phyloP scores from a whole-genome alignment of 2,888 invertebrate species.

The Scaptomyza flava region DNA sequence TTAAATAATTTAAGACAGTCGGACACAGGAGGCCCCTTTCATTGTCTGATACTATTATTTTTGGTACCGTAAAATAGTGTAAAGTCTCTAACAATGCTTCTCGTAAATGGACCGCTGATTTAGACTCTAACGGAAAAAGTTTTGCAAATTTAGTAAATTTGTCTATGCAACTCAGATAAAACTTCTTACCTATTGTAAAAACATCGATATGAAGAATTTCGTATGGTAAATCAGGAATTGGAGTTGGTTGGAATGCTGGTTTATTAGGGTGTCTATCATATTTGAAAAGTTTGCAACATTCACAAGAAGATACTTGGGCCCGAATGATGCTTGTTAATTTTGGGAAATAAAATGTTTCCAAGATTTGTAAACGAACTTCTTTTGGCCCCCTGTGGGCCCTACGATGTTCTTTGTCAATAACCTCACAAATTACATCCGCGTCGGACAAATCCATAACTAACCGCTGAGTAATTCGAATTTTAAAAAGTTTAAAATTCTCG shows the following conservation, averaged over 20 bases:
- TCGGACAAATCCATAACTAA: constrained; percentile 4
- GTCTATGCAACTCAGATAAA: too few species aligned
- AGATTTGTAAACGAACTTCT: too few species aligned
- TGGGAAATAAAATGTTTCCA: constrained; percentile 15
- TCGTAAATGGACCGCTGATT: neutral
- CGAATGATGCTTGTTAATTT: constrained; percentile 5
- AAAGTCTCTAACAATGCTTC: constrained; percentile 3
- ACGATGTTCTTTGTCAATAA: neutral
- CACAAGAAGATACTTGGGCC: constrained; percentile 3
- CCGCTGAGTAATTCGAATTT: constrained; percentile 7
- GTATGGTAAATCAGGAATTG: too few species aligned
- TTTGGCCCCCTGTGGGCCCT: neutral
- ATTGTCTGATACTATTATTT: neutral
- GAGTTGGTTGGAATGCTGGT: too few species aligned
- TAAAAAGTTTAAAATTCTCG: neutral
- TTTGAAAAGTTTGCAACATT: neutral
- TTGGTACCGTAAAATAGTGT: neutral
- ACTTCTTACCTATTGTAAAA: too few species aligned
- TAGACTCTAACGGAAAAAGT: neutral
- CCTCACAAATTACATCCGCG: neutral
- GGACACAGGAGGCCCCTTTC: constrained; percentile 1
- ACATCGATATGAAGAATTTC: too few species aligned
- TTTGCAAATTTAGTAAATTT: too few species aligned
- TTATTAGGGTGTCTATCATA: too few species aligned
- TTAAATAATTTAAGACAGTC: constrained; percentile 11